A percentile compares a stretch with the other conserved stretches of the same genome.
Evolutionary conservation across 2,888 invertebrate species (phyloP).

Genomic region (Balanococcus diminutus): DNA sequence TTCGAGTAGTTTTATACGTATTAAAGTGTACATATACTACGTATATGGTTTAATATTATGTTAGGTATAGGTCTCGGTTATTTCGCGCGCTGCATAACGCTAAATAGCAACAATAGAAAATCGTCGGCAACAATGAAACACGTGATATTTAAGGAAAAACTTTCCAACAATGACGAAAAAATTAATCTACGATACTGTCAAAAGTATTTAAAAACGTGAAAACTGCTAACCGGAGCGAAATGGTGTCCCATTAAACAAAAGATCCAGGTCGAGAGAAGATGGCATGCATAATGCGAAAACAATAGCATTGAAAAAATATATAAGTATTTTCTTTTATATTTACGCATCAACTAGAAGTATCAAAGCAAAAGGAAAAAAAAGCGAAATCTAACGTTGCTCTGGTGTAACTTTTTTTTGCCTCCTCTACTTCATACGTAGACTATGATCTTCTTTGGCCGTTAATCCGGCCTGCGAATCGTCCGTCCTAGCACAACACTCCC

Average conservation of each 20-base stretch:
- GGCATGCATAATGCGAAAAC: conserved; percentile 54
- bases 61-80: conserved; percentile 17
- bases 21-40: no score
- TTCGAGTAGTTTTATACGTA: not conserved
- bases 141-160: conserved; percentile 52
- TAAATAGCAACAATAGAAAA: conserved; percentile 45
- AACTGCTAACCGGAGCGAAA: conserved; percentile 52
- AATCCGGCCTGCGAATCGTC: no score
- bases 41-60: conserved; percentile 1
- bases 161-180: conserved; percentile 50
- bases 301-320: conserved; percentile 47
- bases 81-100: not conserved
- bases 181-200: conserved; percentile 49
- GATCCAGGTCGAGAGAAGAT: conserved; percentile 51
- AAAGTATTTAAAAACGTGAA: conserved; percentile 53
- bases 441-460: not conserved
- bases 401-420: not conserved
- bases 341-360: conserved; percentile 32
- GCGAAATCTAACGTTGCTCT: not conserved
- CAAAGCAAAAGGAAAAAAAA: conserved; percentile 5
- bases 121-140: conserved; percentile 48
- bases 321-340: conserved; percentile 52
- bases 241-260: conserved; percentile 53
- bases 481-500: not conserved
- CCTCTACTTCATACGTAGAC: not conserved